Percentiles rank a stretch among this genome's conserved stretches.
These are phyloP conservation scores for Ormyrus rosae DNA, from an alignment of 2,888 invertebrate genomes.

Conservation along the genomic window DNA sequence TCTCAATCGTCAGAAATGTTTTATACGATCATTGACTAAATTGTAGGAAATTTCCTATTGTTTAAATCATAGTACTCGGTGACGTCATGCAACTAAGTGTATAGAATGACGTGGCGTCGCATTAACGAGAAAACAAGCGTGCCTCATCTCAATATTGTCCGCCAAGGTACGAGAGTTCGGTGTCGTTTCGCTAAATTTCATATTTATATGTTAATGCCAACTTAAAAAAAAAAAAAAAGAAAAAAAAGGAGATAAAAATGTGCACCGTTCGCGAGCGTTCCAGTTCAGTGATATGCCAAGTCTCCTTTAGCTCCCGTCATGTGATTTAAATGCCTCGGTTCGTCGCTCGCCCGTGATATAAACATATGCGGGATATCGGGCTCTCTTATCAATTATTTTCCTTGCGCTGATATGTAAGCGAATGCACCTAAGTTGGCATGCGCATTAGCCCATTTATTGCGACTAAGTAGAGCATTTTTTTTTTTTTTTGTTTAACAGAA, in stretches of 20 bases:
- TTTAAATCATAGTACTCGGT: neutral
- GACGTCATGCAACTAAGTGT: too few relatives aligned
- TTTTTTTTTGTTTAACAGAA: too few relatives aligned
- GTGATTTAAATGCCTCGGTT: slow-evolving; percentile 61
- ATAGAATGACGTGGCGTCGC: too few relatives aligned
- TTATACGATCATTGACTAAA: too few relatives aligned
- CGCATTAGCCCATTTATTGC: neutral
- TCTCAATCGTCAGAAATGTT: neutral
- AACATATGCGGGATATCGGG: slow-evolving; percentile 19
- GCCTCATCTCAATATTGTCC: too few relatives aligned
- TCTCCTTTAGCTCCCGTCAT: slow-evolving; percentile 52
- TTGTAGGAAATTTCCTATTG: neutral
- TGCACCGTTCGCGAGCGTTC: neutral
- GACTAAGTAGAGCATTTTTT: too few relatives aligned
- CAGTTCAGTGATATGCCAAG: slow-evolving; percentile 14
- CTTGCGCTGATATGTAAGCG: slow-evolving; percentile 17
- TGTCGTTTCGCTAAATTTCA: neutral
- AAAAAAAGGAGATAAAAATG: too few relatives aligned
- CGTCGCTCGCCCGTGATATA: slow-evolving; percentile 14
- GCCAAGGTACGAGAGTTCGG: too few relatives aligned
- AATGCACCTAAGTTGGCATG: slow-evolving; percentile 6
- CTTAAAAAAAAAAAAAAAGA: slow-evolving; percentile 1
- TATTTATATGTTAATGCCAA: slow-evolving; percentile 2
- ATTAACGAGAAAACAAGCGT: too few relatives aligned
- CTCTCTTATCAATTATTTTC: slow-evolving; percentile 45